These are phyloP conservation scores for Hyla sarda DNA, from an alignment of 2,113 vertebrate genomes.

Conservation along the genomic window DNA sequence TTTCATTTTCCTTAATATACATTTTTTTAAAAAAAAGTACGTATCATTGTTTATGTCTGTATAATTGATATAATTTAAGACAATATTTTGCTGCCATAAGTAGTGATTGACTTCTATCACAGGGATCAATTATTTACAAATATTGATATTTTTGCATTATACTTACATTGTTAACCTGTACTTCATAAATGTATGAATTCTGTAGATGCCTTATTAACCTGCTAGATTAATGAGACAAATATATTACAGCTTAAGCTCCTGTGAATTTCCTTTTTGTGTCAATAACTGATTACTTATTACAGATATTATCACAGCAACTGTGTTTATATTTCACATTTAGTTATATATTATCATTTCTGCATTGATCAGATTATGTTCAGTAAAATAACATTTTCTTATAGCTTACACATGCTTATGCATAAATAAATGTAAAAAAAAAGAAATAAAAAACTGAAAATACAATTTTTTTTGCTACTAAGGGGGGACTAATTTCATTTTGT, in stretches of 20 bases:
- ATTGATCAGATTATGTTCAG: neutral
- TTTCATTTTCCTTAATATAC: no score
- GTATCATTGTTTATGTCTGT: no score
- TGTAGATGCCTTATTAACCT: neutral
- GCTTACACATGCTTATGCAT: neutral
- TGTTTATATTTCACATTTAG: no score
- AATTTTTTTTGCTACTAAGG: neutral
- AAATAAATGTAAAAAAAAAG: no score
- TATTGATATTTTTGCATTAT: neutral
- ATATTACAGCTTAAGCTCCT: no score
- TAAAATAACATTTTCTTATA: neutral
- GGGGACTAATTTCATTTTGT: neutral
- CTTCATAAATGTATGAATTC: neutral
- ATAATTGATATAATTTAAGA: neutral
- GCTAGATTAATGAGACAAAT: neutral
- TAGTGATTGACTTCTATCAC: neutral
- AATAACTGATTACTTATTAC: no score
- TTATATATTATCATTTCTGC: neutral
- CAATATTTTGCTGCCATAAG: neutral
- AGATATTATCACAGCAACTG: no score
- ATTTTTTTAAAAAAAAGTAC: no score
- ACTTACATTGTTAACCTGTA: neutral
- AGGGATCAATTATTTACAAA: neutral
- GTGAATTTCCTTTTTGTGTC: no score
- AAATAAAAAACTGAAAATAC: neutral